A percentile compares a stretch with the other conserved stretches of the same genome.
These are phyloP conservation scores for Drosophila diplacantha DNA, from an alignment of 2,888 invertebrate species.

Conservation along the genomic window DNA sequence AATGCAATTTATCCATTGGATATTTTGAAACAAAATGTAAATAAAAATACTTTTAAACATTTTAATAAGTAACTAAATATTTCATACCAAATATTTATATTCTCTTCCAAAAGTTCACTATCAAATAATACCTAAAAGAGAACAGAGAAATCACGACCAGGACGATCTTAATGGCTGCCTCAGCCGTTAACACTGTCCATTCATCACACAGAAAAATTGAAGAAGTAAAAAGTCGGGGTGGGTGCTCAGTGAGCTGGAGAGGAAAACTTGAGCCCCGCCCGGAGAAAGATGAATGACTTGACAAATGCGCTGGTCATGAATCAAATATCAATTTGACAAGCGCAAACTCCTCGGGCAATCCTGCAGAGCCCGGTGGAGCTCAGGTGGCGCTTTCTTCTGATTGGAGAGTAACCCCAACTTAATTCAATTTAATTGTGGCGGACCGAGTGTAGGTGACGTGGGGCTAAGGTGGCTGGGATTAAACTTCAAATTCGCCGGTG, in stretches of 20 bases:
- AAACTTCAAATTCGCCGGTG: slow-evolving; percentile 46
- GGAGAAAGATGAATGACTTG: slow-evolving; percentile 74
- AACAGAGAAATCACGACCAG: slow-evolving; percentile 53
- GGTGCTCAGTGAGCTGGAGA: slow-evolving; percentile 2
- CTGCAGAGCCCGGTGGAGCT: slow-evolving; percentile 17
- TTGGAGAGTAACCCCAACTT: slow-evolving; percentile 41
- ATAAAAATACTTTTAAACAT: too few species aligned
- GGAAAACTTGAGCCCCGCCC: slow-evolving; percentile 26
- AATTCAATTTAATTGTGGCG: slow-evolving; percentile 72
- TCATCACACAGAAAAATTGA: slow-evolving; percentile 45
- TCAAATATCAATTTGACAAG: slow-evolving; percentile 76
- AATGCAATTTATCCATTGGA: too few species aligned
- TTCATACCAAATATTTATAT: neutral
- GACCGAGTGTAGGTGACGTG: slow-evolving; percentile 59
- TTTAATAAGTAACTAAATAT: neutral
- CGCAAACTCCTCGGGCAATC: slow-evolving; percentile 42
- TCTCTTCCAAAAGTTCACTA: neutral
- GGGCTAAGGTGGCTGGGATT: slow-evolving; percentile 24
- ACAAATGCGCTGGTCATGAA: slow-evolving; percentile 75
- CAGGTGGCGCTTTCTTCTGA: slow-evolving; percentile 54
- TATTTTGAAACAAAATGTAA: too few species aligned
- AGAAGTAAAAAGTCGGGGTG: slow-evolving; percentile 26
- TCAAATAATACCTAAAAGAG: neutral
- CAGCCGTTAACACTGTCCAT: slow-evolving; percentile 52
- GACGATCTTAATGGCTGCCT: slow-evolving; percentile 51